Base-by-base conservation (phyloP, 2,797 vertebrate genomes). In the Bradypodion pumilum region DNA sequence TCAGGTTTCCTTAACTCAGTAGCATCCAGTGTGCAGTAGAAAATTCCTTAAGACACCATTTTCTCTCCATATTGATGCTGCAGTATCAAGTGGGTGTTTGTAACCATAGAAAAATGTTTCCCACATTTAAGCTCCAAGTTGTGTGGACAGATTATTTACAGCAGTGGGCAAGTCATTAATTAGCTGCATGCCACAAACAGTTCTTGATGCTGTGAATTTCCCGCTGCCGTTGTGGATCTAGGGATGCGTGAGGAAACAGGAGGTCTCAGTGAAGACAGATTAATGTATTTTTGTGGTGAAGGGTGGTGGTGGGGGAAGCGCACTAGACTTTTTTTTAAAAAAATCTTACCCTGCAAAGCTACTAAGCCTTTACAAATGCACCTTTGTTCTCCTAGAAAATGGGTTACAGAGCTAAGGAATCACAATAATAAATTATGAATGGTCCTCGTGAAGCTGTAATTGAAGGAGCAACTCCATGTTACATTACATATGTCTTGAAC, bases 81-180 rank as follows among this genome's bases (percentile, higher is more conserved):
- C 13, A 40, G 12, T 35, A 27, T 21, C 32, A 59, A 69, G 44
- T 46, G 1, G 42, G 27, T 9, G 19, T 32, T 65, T n/a, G 27
- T 13, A 72, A 60, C n/a, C 5, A n/a, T 19, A 72, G 27, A 23
- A 29, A 35, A 81, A 42, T 35, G 52, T 19, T 56, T 59, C 15
- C 21, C 25, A 6, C 2, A 5, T 60, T 72, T 27, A 23, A n/a
- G 52, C 27, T 59, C 32, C 27, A 81, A n/a, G 16, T n/a, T n/a
- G 37, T 72, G 52, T 13, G 25, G 49, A 40, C 16, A 27, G 49
- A 35, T 80, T 15, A 80, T 87, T 83, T 90, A 87, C 0, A 65
- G 0, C 78, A 59, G 81, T 89, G 80, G 90, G 87, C 88, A 87
- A 92, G 85, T 89, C 90, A 89, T 88, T 93, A 89, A 85, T 87